phyloP scores from a whole-genome alignment of 2,113 vertebrate genomes.

The Columba janthina region DNA sequence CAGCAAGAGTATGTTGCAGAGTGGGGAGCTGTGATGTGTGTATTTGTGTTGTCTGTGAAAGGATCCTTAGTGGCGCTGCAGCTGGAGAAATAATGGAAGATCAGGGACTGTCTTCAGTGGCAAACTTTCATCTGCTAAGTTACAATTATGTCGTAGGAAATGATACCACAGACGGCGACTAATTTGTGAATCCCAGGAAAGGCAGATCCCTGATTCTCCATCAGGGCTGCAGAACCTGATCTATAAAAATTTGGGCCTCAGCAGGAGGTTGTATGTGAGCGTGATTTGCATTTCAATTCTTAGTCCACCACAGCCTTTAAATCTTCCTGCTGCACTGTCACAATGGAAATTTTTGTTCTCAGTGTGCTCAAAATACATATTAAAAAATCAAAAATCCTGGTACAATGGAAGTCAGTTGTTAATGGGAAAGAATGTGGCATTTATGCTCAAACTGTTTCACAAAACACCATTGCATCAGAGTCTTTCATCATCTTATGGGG shows the following conservation, averaged over 20 bases:
- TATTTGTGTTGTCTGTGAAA: constrained; percentile 67
- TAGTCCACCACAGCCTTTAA: constrained; percentile 70
- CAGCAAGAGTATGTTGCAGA: constrained; percentile 62
- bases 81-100: constrained; percentile 76
- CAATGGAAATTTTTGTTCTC: constrained; percentile 58
- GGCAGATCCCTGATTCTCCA: constrained; percentile 67
- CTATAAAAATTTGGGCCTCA: constrained; percentile 75
- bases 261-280: constrained; percentile 64
- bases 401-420: constrained; percentile 35
- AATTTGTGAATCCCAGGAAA: constrained; percentile 73
- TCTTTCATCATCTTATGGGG: constrained; percentile 14
- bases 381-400: constrained; percentile 14
- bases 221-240: constrained; percentile 68
- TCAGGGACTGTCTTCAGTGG: constrained; percentile 67
- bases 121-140: constrained; percentile 75
- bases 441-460: constrained; percentile 28
- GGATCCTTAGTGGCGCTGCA: constrained; percentile 58
- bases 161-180: constrained; percentile 66
- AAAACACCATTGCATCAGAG: constrained; percentile 21
- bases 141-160: constrained; percentile 74
- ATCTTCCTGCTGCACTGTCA: constrained; percentile 52
- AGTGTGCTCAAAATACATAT: constrained; percentile 30
- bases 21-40: constrained; percentile 66
- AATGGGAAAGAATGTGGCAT: background rate
- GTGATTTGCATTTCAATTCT: constrained; percentile 79